Conservation (phyloP, 2,888 invertebrate species). For the Dysmachus trigonus region DNA sequence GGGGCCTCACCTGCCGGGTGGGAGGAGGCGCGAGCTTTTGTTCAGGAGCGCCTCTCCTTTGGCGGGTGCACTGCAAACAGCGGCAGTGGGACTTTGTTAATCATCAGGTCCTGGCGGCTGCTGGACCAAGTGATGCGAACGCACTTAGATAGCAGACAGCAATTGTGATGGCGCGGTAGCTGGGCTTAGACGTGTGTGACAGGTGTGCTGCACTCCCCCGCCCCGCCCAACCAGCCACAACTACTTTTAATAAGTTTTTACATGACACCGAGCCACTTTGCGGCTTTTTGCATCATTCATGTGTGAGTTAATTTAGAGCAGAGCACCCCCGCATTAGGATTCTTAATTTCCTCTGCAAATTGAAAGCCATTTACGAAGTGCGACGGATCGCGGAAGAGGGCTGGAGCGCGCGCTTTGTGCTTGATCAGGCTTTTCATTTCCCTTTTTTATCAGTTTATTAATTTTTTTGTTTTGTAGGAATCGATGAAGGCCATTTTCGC, state of each 20-base stretch:
- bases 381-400: not conserved
- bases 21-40: not conserved
- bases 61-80: not conserved
- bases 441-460: not conserved
- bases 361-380: not conserved
- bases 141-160: not conserved
- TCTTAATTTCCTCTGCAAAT: conserved; percentile 3
- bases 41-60: not conserved
- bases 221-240: not conserved
- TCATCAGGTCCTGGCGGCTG: not conserved
- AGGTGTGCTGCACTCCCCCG: not conserved
- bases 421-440: not conserved
- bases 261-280: not conserved
- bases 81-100: conserved; percentile 12
- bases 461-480: not conserved
- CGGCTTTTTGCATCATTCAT: conserved; percentile 11
- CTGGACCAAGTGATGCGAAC: not conserved
- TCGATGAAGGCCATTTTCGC: not conserved
- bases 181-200: not conserved
- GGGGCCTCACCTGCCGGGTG: not conserved
- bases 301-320: not conserved
- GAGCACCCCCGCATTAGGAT: not conserved
- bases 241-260: conserved; percentile 20
- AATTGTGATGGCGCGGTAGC: not conserved
- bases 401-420: not conserved